Evolutionary conservation across 2,113 vertebrate species (phyloP).

Genomic region (Proteles cristata): DNA sequence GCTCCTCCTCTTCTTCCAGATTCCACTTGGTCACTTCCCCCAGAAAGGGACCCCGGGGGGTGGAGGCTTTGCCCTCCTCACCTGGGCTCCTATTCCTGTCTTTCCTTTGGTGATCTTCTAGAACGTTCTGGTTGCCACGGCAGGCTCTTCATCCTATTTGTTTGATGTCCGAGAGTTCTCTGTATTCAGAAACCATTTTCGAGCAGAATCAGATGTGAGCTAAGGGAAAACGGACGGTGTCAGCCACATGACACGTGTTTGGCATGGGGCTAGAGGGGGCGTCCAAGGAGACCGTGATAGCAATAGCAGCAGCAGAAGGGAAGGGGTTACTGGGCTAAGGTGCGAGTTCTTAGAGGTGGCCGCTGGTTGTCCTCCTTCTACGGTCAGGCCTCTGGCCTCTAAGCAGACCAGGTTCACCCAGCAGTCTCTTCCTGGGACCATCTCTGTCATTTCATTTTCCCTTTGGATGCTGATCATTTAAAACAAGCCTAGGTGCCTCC

Average conservation of each 20-base stretch:
- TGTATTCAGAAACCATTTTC: neutral
- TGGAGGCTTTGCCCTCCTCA: neutral
- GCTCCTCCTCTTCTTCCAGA: neutral
- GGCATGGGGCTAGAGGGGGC: neutral
- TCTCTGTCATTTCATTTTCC: neutral
- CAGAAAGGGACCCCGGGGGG: neutral
- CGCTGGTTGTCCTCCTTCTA: neutral
- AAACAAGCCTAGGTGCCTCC: neutral
- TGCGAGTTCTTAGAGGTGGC: too few relatives aligned
- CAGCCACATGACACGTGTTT: neutral
- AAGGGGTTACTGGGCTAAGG: neutral
- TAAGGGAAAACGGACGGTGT: neutral
- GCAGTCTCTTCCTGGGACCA: too few relatives aligned
- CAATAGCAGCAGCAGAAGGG: too few relatives aligned
- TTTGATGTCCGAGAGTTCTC: neutral
- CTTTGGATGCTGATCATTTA: neutral
- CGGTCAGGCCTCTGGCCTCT: neutral
- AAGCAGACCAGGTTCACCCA: neutral
- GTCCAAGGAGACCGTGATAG: neutral
- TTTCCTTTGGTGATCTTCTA: neutral
- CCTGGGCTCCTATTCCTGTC: neutral
- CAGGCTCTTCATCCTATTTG: neutral
- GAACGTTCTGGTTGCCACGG: neutral
- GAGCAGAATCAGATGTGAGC: neutral
- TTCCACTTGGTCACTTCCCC: neutral